Base-by-base conservation (phyloP, 1,140 invertebrate genomes). In the Sweltsa coloradensis region DNA sequence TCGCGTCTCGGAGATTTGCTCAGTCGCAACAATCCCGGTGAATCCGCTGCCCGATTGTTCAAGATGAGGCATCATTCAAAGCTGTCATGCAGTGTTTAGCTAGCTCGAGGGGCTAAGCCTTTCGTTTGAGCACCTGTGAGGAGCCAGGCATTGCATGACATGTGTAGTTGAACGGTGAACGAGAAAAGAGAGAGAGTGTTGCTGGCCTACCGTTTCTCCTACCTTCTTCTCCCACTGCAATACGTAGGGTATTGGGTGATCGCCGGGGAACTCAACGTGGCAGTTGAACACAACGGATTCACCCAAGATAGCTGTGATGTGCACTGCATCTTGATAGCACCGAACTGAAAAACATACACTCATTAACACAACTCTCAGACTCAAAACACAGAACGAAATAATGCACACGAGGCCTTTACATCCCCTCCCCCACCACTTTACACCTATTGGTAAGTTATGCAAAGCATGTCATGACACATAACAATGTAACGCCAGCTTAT, bases 181-280 rank as follows among this genome's bases (percentile, higher is more conserved):
- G 43, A 45, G 36, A 48, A 39, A 34, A 45, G 29, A 25, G 41
- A 39, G 26, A 47, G 25, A 47, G 45, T 31, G 36, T 47, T 47
- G 39, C 21, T 14, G 22, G 45, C 48, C 48, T 87, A 89, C 84
- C 85, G 81, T 83, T 73, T 87, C 83, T 80, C 83, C 84, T 84
- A 92, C 89, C 83, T 92, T 90, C 81, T 93, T 94, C 81, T 92
- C 86, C 91, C 91, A 96, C 76, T 94, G 89, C 64, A 94, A 82
- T 71, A 94, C 89, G 74, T 94, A 94, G 68, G 90, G 89, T 70
- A 92, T 88, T 60, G 87, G 85, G 68, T 90, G 83, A 70, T 88
- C 85, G 66, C 88, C 86, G 55, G 90, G 90, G 71, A 91, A 94
- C 67, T 92, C 88, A 69, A 96, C 88, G 70, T 89, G 86, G 73